Evolutionary conservation across 2,797 vertebrate genomes (phyloP).

Genomic region (Lagocephalus sceleratus): DNA sequence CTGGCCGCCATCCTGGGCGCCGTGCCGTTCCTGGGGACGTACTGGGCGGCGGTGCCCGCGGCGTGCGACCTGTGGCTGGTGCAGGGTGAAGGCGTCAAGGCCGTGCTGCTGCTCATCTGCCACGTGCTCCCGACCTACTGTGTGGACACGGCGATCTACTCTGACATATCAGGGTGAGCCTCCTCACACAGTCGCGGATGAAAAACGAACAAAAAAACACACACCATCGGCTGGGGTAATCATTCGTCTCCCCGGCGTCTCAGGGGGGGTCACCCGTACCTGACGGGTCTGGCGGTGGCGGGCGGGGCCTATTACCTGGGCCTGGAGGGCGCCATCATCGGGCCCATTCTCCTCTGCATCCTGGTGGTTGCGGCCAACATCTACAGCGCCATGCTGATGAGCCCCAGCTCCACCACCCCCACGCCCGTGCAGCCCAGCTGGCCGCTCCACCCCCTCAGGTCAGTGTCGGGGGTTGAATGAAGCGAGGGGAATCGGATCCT

Average conservation of each 20-base stretch:
- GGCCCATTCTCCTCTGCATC: conserved; percentile 96
- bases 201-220: too few species aligned
- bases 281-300: conserved; percentile 94
- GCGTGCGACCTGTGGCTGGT: conserved; percentile 94
- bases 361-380: conserved; percentile 97
- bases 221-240: too few species aligned
- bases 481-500: not conserved
- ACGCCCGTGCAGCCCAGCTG: conserved; percentile 85
- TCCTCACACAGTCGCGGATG: not conserved
- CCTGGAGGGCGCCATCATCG: conserved; percentile 96
- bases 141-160: conserved; percentile 98
- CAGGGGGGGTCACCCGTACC: conserved; percentile 95
- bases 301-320: conserved; percentile 96
- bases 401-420: conserved; percentile 85
- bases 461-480: not conserved
- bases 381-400: conserved; percentile 97
- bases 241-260: not conserved
- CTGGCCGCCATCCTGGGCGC: conserved; percentile 95
- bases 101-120: conserved; percentile 88
- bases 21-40: conserved; percentile 95
- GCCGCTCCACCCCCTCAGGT: conserved; percentile 82
- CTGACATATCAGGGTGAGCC: conserved; percentile 93
- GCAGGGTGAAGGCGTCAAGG: conserved; percentile 91
- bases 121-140: conserved; percentile 97
- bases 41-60: conserved; percentile 94